These are phyloP conservation scores for Cantharis rufa DNA, from an alignment of 2,888 invertebrate genomes.

Conservation along the genomic window DNA sequence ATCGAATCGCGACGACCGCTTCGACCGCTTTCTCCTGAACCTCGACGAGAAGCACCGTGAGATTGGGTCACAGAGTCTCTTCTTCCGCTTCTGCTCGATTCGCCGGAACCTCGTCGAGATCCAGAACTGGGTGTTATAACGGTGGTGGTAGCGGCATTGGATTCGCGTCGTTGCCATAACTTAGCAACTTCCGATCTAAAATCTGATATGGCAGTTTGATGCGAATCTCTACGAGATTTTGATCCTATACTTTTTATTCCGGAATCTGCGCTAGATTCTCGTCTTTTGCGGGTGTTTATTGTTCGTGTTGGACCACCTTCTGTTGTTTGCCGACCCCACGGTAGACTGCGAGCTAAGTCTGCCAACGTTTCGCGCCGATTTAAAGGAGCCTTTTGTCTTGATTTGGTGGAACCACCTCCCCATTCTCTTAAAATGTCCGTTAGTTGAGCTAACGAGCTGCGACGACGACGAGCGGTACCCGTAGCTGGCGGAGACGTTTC, in stretches of 20 bases:
- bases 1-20: slow-evolving; percentile 73
- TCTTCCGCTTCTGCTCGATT: slow-evolving; percentile 67
- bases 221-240: slow-evolving; percentile 75
- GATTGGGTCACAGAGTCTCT: slow-evolving; percentile 64
- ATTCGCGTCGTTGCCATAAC: slow-evolving; percentile 70
- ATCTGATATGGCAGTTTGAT: slow-evolving; percentile 65
- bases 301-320: slow-evolving; percentile 57
- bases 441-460: slow-evolving; percentile 85
- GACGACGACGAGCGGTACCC: slow-evolving; percentile 71
- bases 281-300: slow-evolving; percentile 67
- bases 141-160: slow-evolving; percentile 60
- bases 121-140: slow-evolving; percentile 54
- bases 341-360: slow-evolving; percentile 82
- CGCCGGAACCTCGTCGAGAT: slow-evolving; percentile 66
- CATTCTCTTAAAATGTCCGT: slow-evolving; percentile 88
- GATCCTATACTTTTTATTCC: slow-evolving; percentile 74
- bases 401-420: slow-evolving; percentile 70
- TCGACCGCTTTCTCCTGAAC: slow-evolving; percentile 71
- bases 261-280: slow-evolving; percentile 87
- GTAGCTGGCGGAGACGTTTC: slow-evolving; percentile 68
- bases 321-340: slow-evolving; percentile 74
- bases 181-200: slow-evolving; percentile 73
- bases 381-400: slow-evolving; percentile 67
- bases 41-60: slow-evolving; percentile 63
- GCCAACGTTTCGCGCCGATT: slow-evolving; percentile 86